Evolutionary conservation across 2,113 vertebrate genomes (phyloP).

Genomic region (Carassius auratus): DNA sequence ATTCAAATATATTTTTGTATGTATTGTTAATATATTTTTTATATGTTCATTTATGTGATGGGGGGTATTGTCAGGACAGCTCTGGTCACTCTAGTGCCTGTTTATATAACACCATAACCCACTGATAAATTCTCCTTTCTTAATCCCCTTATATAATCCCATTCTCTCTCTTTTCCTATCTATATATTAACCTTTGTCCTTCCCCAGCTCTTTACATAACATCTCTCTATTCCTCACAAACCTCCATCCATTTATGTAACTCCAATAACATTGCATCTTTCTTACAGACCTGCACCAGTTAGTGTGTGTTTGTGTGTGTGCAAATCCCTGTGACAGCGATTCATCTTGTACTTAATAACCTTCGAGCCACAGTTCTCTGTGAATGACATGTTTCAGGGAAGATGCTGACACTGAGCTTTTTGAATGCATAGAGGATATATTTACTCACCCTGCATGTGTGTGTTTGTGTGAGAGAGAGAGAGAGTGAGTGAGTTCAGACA

Average conservation of each 20-base stretch:
- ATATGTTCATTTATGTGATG: background rate
- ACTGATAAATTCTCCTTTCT: conserved; percentile 68
- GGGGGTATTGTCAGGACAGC: conserved; percentile 24
- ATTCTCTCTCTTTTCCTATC: conserved; percentile 56
- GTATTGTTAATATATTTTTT: conserved; percentile 48
- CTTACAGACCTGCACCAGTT: conserved; percentile 1
- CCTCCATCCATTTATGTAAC: conserved; percentile 72
- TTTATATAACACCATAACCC: conserved; percentile 73
- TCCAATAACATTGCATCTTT: conserved; percentile 42
- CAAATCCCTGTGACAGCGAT: background rate
- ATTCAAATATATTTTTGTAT: background rate
- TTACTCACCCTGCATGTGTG: background rate
- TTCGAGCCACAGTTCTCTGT: conserved; percentile 39
- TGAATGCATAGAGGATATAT: conserved; percentile 31
- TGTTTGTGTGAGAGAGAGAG: background rate
- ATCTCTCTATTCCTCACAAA: conserved; percentile 63
- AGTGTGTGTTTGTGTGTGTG: background rate
- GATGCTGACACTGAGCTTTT: conserved; percentile 49
- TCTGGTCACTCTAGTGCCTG: conserved; percentile 52
- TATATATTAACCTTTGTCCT: conserved; percentile 76
- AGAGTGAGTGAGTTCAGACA: conserved; percentile 4
- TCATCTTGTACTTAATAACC: conserved; percentile 28
- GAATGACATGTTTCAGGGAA: conserved; percentile 39
- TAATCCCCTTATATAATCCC: conserved; percentile 75
- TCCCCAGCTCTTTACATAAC: conserved; percentile 75